Percentiles rank a stretch among this genome's conserved stretches.
phyloP scores from a whole-genome alignment of 2,888 invertebrate genomes.

The Bombylius discolor region DNA sequence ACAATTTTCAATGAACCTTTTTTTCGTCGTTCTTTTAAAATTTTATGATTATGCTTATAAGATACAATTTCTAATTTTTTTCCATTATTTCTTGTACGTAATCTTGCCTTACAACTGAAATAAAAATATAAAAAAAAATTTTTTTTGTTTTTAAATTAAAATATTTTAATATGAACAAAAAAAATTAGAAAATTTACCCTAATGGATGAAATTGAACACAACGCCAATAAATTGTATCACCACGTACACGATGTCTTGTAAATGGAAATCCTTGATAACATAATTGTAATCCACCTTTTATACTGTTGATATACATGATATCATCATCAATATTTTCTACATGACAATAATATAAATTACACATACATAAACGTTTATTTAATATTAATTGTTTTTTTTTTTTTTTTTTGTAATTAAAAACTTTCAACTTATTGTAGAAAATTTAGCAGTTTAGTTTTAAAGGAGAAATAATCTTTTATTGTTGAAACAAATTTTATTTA shows the following conservation, averaged over 20 bases:
- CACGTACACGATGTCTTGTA: conserved; percentile 25
- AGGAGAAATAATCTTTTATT: too few relatives aligned
- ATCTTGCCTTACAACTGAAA: conserved; percentile 24
- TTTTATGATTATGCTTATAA: conserved; percentile 24
- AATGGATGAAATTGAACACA: conserved; percentile 28
- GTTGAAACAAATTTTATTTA: too few relatives aligned
- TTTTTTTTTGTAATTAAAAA: too few relatives aligned
- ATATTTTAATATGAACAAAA: not conserved
- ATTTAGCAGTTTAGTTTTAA: too few relatives aligned
- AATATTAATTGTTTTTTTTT: too few relatives aligned
- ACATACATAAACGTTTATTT: too few relatives aligned
- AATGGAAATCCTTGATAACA: conserved; percentile 27
- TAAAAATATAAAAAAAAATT: not conserved
- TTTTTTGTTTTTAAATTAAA: not conserved
- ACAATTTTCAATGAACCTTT: conserved; percentile 26
- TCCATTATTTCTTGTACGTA: conserved; percentile 22
- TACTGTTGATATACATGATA: conserved; percentile 20
- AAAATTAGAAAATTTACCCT: conserved; percentile 16
- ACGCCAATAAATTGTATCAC: conserved; percentile 29
- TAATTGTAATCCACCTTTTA: conserved; percentile 27
- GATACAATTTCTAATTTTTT: conserved; percentile 25
- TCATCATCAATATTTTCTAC: not conserved
- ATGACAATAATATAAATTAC: too few relatives aligned
- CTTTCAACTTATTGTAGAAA: too few relatives aligned
- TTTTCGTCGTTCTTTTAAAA: conserved; percentile 23